Percentiles rank a stretch among this genome's conserved stretches.
phyloP scores from a whole-genome alignment of 2,888 invertebrate genomes.

The Aleiodes testaceus region DNA sequence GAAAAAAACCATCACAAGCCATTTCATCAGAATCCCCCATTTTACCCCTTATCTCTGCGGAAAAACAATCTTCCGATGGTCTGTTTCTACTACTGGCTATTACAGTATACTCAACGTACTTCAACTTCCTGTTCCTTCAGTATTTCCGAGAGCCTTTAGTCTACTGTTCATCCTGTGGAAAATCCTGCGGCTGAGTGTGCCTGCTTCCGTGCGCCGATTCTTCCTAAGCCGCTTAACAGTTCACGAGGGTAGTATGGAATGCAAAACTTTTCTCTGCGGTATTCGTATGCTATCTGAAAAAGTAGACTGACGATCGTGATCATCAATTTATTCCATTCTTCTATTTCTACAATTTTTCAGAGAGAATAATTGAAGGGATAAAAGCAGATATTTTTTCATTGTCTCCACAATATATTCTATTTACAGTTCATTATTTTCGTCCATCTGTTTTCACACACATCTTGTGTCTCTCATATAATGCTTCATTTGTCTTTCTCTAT shows the following conservation, averaged over 20 bases:
- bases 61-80: background rate
- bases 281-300: conserved; percentile 19
- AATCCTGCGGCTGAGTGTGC: conserved; percentile 34
- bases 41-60: background rate
- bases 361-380: background rate
- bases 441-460: too few relatives aligned
- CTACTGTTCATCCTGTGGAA: conserved; percentile 34
- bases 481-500: too few relatives aligned
- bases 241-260: conserved; percentile 15
- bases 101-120: conserved; percentile 30
- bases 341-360: conserved; percentile 14
- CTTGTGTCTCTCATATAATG: too few relatives aligned
- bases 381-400: background rate
- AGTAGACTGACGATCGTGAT: conserved; percentile 13
- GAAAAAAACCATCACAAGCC: too few relatives aligned
- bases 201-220: conserved; percentile 29
- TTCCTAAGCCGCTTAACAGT: conserved; percentile 28
- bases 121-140: conserved; percentile 29
- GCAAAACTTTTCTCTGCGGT: conserved; percentile 24
- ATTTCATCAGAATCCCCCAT: too few relatives aligned
- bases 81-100: conserved; percentile 22
- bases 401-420: too few relatives aligned
- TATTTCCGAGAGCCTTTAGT: conserved; percentile 35
- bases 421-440: too few relatives aligned
- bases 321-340: conserved; percentile 22